Conservation (phyloP, 2,113 vertebrate species). For the Camelus bactrianus region DNA sequence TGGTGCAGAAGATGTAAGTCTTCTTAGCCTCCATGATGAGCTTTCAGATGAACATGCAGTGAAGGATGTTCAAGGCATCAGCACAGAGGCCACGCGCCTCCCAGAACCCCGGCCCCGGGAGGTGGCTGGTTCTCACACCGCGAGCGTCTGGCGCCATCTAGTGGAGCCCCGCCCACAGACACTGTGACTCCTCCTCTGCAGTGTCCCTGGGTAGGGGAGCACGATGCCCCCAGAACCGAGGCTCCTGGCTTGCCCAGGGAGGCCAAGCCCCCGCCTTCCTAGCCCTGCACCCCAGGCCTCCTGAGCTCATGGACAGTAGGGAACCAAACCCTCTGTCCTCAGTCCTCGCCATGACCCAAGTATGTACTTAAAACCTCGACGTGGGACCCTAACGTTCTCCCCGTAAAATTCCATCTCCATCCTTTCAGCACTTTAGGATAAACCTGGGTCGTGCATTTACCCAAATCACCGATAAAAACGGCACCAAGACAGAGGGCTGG, state of each 20-base stretch:
- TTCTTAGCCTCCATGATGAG: not conserved
- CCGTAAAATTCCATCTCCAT: not conserved
- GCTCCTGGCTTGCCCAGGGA: not conserved
- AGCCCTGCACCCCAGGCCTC: not conserved
- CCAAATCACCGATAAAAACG: not conserved
- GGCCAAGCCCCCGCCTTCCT: not conserved
- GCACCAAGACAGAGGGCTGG: not conserved
- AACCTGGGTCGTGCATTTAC: fast-evolving
- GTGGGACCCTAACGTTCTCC: not conserved
- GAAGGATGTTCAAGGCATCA: not conserved
- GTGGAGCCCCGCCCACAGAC: not conserved
- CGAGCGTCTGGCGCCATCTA: slow-evolving; percentile 78
- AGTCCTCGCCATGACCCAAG: not conserved
- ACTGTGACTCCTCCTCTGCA: too few relatives aligned
- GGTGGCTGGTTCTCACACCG: not conserved
- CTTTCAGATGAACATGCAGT: not conserved
- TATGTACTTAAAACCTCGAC: not conserved
- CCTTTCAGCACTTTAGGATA: not conserved
- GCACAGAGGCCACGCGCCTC: not conserved
- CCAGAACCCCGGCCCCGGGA: not conserved
- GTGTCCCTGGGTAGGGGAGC: fast-evolving
- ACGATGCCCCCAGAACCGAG: not conserved
- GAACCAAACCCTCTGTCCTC: not conserved
- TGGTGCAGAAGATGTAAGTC: not conserved
- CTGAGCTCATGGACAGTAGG: not conserved